These are phyloP conservation scores for Phataginus tetradactyla DNA, from an alignment of 2,797 vertebrate genomes.

Conservation along the genomic window DNA sequence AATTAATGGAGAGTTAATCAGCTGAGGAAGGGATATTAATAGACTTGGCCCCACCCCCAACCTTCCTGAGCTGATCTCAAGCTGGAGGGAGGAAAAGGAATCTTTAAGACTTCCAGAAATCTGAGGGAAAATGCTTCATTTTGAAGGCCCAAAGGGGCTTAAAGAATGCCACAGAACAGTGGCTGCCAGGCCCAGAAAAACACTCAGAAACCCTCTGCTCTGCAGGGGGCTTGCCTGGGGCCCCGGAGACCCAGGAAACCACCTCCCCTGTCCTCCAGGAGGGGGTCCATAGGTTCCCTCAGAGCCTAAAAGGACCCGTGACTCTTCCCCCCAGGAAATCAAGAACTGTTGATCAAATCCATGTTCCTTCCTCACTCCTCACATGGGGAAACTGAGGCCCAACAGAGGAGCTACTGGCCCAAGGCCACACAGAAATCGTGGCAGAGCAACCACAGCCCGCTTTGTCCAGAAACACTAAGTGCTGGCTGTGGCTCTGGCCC, in stretches of 20 bases:
- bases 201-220: background rate
- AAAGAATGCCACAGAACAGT: background rate
- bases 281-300: background rate
- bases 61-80: slow-evolving; percentile 37
- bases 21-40: slow-evolving; percentile 86
- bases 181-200: background rate
- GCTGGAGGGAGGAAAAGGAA: slow-evolving; percentile 31
- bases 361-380: background rate
- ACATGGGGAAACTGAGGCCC: background rate
- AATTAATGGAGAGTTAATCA: slow-evolving; percentile 88
- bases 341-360: background rate
- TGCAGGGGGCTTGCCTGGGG: background rate
- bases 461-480: background rate
- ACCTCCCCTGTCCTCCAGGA: background rate
- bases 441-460: background rate
- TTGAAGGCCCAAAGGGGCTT: background rate
- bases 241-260: background rate
- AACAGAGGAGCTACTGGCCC: background rate
- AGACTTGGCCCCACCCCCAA: slow-evolving; percentile 71
- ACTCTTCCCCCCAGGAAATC: background rate
- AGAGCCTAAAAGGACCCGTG: background rate
- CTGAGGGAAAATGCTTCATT: slow-evolving; percentile 24
- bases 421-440: background rate
- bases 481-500: background rate
- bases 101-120: background rate